Evolutionary conservation across 2,113 vertebrate species (phyloP), one percentile per base, ranked within the genome.

Genomic region (Herpetotheres cachinnans): DNA sequence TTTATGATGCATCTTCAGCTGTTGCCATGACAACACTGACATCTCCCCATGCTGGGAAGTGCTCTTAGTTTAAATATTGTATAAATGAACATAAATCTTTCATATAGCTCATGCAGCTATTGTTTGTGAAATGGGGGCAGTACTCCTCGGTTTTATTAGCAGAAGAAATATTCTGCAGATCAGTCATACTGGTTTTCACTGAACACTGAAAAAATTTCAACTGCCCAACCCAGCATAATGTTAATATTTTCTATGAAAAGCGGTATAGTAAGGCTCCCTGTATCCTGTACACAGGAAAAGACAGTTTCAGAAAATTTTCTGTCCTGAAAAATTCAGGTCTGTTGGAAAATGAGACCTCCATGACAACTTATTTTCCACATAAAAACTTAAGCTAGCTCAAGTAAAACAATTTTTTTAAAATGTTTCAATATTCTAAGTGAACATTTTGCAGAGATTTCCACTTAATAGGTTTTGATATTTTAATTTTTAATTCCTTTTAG

Each of bases 81-180:
- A 97, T 94, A 97, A 97, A 92, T 74, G 96, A 94, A 88, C 90
- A 96, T 96, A 95, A 97, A 96, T 97, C 82, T 97, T 97, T 97
- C 36, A 87, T 83, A n/a, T 27, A 63, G 55, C 71, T 52, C 77
- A 71, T 72, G 40, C 70, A 84, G 90, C 34, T 73, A 91, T 72
- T 96, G 91, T 88, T 94, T 69, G 70, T 91, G 94, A 86, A 96
- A 86, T 13, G 29, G 46, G 54, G 56, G 56, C 46, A 67, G 17
- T 19, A 34, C 46, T 88, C 46, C 49, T 81, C 46, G 10, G 59
- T 80, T 90, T 86, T 74, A 55, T 82, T 58, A 73, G 46, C 52
- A 54, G 14, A 88, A 90, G 66, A 96, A 88, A 80, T 82, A 90
- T 65, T 72, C 32, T 3, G 54, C 6, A 70, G 15, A 93, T 71